Evolutionary conservation across 2,888 invertebrate species (phyloP), one percentile per base, ranked within the genome.

Genomic region (Enchytraeus crypticus): DNA sequence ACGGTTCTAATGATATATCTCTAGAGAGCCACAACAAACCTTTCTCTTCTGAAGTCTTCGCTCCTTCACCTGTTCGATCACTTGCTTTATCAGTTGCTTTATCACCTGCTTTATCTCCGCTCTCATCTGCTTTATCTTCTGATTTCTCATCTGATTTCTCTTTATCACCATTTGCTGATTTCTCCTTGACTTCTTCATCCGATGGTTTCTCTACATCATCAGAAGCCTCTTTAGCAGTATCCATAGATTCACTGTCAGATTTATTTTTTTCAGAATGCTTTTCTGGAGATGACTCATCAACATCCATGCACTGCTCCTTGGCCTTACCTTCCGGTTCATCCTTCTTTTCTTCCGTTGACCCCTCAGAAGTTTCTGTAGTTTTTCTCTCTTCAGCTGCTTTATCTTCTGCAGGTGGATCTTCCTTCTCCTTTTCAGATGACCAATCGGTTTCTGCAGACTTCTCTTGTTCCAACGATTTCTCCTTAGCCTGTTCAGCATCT

Each of bases 301-400:
- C 18, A 38, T 38, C 38, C 38, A 11, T 38, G 8, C 11, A 38
- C 38, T 38, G 8, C 8, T 38, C 38, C 38, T 8, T 18, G 18
- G 18, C 51, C 47, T 59, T 59, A 3, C 21, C 21, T 53, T 53
- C 38, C 51, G 29, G 38, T 8, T 26, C 54, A 23, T 58, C 33
- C 5, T 23, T 51, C 5, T 59, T 45, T 5, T 33, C 38, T 27
- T 53, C 23, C 32, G 18, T 21, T n/a, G 32, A 38, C 18, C 51
- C 43, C 14, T 11, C 14, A 3, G 5, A 32, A 14, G 23, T 33
- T 26, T 23, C 54, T 2, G 57, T 53, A 8, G 27, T 54, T 33
- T 62, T 61, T n/a, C 23, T 33, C 34, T 51, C 63, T 43, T 51
- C 53, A 5, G 29, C 51, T 33, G 8, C 38, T 18, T 32, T 54